Evolutionary conservation across 53 echinoderm and acorn worm species (phyloP).

Genomic region (Holothuria leucospilota): DNA sequence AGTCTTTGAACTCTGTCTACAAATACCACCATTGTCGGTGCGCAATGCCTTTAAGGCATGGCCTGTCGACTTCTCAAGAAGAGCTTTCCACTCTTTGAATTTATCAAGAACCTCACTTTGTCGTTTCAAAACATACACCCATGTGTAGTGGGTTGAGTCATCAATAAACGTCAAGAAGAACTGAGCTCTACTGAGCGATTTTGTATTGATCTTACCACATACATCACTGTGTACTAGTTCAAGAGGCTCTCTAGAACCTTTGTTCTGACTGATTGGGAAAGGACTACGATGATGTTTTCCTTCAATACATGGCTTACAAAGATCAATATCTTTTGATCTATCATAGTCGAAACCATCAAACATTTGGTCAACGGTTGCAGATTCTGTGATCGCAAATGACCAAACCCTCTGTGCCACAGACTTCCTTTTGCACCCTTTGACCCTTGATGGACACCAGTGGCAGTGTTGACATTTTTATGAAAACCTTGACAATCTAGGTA

Average conservation of each 20-base stretch:
- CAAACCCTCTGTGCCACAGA: slow-evolving; percentile 18
- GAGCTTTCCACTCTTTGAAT: slow-evolving; percentile 4
- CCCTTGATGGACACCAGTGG: neutral
- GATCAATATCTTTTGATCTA: neutral
- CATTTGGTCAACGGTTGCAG: neutral
- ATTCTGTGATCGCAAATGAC: slow-evolving; percentile 2
- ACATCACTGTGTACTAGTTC: too few relatives aligned
- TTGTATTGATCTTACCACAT: slow-evolving; percentile 1
- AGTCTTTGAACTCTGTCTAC: neutral
- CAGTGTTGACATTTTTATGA: neutral
- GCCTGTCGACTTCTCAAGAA: neutral
- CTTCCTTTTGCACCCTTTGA: neutral
- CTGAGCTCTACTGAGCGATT: slow-evolving; percentile 3
- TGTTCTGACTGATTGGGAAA: neutral
- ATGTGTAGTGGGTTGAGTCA: neutral
- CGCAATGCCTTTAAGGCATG: neutral
- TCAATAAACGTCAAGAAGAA: slow-evolving; percentile 5
- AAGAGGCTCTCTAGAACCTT: too few relatives aligned
- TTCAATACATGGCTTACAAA: slow-evolving; percentile 21
- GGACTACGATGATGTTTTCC: slow-evolving; percentile 20
- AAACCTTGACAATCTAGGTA: neutral
- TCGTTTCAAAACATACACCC: neutral
- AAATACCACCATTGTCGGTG: neutral
- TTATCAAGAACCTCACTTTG: neutral
- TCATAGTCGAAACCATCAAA: slow-evolving; percentile 34